Evolutionary conservation across 2,888 invertebrate genomes (phyloP), one percentile per base, ranked within the genome.

Genomic region (Pandemis corylana): DNA sequence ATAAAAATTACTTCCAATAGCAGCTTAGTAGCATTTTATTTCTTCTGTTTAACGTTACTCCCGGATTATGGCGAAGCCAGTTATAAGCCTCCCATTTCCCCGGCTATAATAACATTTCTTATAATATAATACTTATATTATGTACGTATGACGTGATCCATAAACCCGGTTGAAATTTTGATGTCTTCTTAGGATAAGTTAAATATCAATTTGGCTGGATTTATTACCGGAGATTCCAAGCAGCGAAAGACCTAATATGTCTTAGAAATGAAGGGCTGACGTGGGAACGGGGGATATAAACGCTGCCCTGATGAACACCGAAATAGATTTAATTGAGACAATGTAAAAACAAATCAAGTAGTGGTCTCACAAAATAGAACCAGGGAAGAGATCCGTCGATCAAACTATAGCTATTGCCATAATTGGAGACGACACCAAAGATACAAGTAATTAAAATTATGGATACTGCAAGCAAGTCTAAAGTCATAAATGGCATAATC

Each of bases 1-100:
- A 74, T 74, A 70, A 74, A 74, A 74, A 74, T 70, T 74, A 74
- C 69, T 65, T 49, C 69, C 69, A 66, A 74, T 74, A 74, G 61
- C 59, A 66, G 69, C 65, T 74, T 61, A 64, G 74, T 65, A 66
- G 42, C 69, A 51, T 74, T 74, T 74, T 73, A 73, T 66, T 70
- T 69, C 44, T 28, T 42, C 51, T 42, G 62, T 42, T 67, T 68
- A 36, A 51, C 73, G 64, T 61, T 65, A 51, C 44, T 53, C 42
- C 44, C 10, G 69, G 59, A 68, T 73, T 68, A 73, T 64, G 46
- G 68, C 72, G 6, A 42, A 62, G 53, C 51, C 42, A 59, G 65
- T 41, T 41, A 41, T 74, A 74, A 74, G 68, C 68, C 69, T 65
- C 72, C 53, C 64, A 41, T 49, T 68, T 69, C n/a, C 64, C 56